Base-by-base conservation (phyloP, 2,888 invertebrate genomes). In the Rhabditoides inermis region DNA sequence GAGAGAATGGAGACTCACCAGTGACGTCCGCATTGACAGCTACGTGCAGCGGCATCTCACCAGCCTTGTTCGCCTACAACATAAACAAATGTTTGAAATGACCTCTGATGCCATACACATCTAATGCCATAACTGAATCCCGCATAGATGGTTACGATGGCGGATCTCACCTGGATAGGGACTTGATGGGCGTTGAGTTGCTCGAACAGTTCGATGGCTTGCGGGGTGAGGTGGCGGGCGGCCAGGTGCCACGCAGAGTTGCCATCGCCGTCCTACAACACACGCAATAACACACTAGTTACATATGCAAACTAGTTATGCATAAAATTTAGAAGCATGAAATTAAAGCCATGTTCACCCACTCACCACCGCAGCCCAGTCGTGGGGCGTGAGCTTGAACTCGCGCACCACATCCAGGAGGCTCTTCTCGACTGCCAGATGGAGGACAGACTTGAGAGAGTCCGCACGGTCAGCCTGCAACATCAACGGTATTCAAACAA, bases 1-100 rank as follows among this genome's bases (percentile, higher is more conserved):
- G n/a, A n/a, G n/a, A n/a, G n/a, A n/a, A n/a, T n/a, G n/a, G n/a
- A n/a, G n/a, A n/a, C n/a, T n/a, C n/a, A n/a, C n/a, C n/a, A n/a
- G n/a, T 39, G 10, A 12, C 61, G 60, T 79, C 77, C 41, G 74
- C 64, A 45, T 78, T 73, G 1, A 80, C 77, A 23, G 79, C 78
- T 39, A 78, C 58, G 65, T 82, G 81, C n/a, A 82, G 76, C 1
- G 80, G 75, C 0, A 79, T 79, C 37, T 77, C 67, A 30, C 71
- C 65, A 18, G 51, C 44, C 10, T 26, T 18, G 25, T 63, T 63
- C 2, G 26, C 22, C 50, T 53, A 37, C 27, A 42, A 30, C 23
- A 27, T 37, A 2, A 27, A 45, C 15, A 45, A 45, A 22, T 42
- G 15, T 5, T 42, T 42, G 42, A 23, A 42, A 7, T 22, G 23